Conservation (phyloP, 2,113 vertebrate genomes). For the Paramisgurnus dabryanus region DNA sequence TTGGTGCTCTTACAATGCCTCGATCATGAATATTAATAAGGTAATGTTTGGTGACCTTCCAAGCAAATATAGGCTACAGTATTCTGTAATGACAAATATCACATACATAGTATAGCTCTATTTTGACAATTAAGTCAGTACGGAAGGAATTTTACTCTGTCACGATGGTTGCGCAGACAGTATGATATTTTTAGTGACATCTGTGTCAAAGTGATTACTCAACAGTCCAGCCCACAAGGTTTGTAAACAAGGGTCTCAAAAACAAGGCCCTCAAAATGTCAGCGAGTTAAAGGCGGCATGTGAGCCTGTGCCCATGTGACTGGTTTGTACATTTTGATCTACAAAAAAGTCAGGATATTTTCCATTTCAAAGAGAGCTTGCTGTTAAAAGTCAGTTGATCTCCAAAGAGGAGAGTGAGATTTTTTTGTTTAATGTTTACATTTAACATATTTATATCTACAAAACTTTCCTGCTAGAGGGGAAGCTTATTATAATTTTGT, state of each 20-base stretch:
- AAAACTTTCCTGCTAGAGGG: neutral
- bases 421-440: neutral
- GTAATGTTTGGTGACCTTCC: too few relatives aligned
- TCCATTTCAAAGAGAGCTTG: neutral
- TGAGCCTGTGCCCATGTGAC: slow-evolving; percentile 6
- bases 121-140: neutral
- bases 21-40: too few relatives aligned
- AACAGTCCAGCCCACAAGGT: slow-evolving; percentile 4
- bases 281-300: neutral
- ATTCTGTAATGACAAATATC: neutral
- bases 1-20: too few relatives aligned
- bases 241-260: slow-evolving; percentile 28
- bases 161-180: slow-evolving; percentile 10
- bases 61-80: too few relatives aligned
- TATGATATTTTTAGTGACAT: slow-evolving; percentile 33
- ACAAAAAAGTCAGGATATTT: neutral
- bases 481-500: neutral
- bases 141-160: neutral
- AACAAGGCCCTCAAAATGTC: slow-evolving; percentile 3
- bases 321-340: neutral
- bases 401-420: neutral
- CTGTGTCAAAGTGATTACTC: slow-evolving; percentile 31
- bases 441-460: neutral
- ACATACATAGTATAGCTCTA: neutral
- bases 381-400: neutral